Evolutionary conservation across 1,140 invertebrate genomes (phyloP).

Genomic region (Eriocheir sinensis): DNA sequence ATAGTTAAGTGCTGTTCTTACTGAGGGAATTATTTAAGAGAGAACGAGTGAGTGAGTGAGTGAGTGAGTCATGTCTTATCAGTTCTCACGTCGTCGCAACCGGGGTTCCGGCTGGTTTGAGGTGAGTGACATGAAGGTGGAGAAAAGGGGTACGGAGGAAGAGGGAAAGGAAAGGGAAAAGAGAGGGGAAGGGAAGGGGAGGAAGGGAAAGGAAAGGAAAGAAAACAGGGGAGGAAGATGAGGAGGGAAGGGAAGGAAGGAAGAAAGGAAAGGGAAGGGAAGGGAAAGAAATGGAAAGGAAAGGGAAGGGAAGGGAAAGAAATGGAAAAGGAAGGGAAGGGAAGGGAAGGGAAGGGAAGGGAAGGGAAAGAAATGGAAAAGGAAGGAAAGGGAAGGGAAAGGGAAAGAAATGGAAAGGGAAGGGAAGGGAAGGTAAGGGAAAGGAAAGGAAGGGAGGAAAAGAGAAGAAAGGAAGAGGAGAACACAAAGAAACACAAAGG

Average conservation of each 20-base stretch:
- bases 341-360: not conserved
- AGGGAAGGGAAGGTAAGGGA: not conserved
- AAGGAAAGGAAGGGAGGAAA: no score
- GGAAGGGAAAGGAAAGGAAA: slow-evolving; percentile 4
- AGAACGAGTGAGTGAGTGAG: no score
- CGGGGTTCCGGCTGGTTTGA: no score
- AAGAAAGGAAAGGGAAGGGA: not conserved
- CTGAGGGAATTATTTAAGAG: no score
- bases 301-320: not conserved
- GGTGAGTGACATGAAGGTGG: no score
- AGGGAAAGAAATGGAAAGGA: not conserved
- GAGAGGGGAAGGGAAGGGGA: slow-evolving; percentile 19
- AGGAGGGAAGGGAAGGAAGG: not conserved
- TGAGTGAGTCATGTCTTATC: not conserved
- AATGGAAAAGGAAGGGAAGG: not conserved
- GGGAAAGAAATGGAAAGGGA: not conserved
- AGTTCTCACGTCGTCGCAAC: not conserved
- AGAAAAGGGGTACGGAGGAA: not conserved
- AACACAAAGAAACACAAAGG: no score
- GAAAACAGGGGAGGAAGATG: not conserved
- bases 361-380: not conserved
- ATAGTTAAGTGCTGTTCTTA: no score
- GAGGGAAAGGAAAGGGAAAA: no score
- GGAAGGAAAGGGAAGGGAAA: no score
- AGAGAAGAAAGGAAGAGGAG: no score